phyloP scores from a whole-genome alignment of 1,140 invertebrate species.

The Pseudomyrmex pallidus region DNA sequence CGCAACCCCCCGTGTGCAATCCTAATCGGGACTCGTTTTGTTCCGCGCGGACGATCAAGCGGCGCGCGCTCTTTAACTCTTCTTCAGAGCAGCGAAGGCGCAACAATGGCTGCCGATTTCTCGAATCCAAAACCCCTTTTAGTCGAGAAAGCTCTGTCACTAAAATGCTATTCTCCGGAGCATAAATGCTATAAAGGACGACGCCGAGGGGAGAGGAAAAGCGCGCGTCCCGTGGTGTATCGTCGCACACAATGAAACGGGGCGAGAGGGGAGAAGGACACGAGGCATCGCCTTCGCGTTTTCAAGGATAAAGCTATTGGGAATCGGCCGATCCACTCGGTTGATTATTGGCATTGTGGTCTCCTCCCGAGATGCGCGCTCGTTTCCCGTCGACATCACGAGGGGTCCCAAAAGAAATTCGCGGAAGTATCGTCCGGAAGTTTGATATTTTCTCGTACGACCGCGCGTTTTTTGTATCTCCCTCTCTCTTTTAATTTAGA shows the following conservation, averaged over 20 bases:
- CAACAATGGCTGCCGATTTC: conserved; percentile 62
- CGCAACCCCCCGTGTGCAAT: neutral
- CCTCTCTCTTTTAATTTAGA: neutral
- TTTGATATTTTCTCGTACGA: neutral
- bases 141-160: conserved; percentile 41
- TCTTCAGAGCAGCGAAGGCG: conserved; percentile 30
- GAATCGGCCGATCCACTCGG: conserved; percentile 77
- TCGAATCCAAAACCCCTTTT: conserved; percentile 64
- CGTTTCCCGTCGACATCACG: conserved; percentile 22
- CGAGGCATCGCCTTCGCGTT: conserved; percentile 57
- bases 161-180: conserved; percentile 67
- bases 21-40: neutral
- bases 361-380: conserved; percentile 54
- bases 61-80: conserved; percentile 37
- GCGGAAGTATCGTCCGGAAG: neutral
- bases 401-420: neutral
- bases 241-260: conserved; percentile 54
- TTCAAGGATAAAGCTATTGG: conserved; percentile 78
- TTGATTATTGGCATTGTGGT: conserved; percentile 82
- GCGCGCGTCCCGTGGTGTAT: conserved; percentile 6
- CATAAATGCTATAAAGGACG: conserved; percentile 59
- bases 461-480: neutral
- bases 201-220: conserved; percentile 27
- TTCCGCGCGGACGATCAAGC: conserved; percentile 7
- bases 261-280: conserved; percentile 42